Base-by-base conservation (phyloP, 2,888 invertebrate species). In the Gymnosoma rotundatum region DNA sequence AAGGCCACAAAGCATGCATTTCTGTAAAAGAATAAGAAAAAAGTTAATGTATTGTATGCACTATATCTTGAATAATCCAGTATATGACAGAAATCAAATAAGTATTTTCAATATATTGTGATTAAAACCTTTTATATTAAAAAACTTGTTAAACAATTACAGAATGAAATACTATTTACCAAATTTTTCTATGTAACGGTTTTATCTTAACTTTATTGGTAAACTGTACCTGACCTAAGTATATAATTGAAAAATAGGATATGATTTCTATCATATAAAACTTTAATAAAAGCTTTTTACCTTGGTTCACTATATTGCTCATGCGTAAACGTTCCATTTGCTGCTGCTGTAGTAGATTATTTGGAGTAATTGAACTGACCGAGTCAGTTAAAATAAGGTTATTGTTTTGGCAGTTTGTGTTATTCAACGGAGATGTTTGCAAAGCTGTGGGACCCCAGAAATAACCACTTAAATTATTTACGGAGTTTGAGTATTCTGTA, bases 1-100 rank as follows among this genome's bases (percentile, higher is more conserved):
- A 89, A 20, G 89, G 88, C 89, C 89, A 89, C 38, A 88, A 86
- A 16, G 89, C 87, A 79, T 88, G 89, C 86, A 89, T 87, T 82
- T 89, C 90, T 89, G 9, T n/a, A 56, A 45, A 42, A n/a, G 8
- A 32, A 32, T 32, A 32, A 32, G 6, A 32, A 25, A 32, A 32
- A 32, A 32, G 25, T 32, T 4, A 2, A 32, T 32, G 25, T 32
- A 32, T 5, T 32, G 5, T 4, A 32, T 32, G 2, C 2, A 7
- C 8, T 25, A 21, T 25, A 25, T 42, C 2, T 42, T 12, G 2
- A 42, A 42, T 42, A 12, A 10, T 42, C 42, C 7, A 38, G 38
- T 38, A 38, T 38, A 10, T 38, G 38, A 38, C 1, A 5, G 10
- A 38, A 2, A 25, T n/a, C 1, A 25, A 25, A 25, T 25, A 25